Base-by-base conservation (phyloP, 64 coral and sea anemone species). In the Anthopleura sola region DNA sequence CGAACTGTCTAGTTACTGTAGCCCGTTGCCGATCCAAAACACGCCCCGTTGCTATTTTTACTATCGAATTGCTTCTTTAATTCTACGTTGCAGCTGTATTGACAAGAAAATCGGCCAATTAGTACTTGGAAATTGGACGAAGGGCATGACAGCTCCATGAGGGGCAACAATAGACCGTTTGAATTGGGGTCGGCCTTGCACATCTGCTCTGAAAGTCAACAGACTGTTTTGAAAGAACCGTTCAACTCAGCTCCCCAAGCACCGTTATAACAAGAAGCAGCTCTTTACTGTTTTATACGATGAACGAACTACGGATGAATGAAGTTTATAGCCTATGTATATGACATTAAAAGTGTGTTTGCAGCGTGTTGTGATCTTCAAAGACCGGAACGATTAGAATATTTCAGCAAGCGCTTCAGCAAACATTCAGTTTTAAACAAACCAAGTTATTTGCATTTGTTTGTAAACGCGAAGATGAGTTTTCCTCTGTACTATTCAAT, bases 201-300 rank as follows among this genome's bases (percentile, higher is more conserved):
- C 94, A 96, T 96, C 94, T 96, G 94, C 91, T 88, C 40, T 66
- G 37, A 86, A 69, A 62, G 87, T 88, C 87, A 96, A 96, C 87
- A 96, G 19, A 71, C 51, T 69, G 11, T 20, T 32, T 34, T 76
- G 6, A 56, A 78, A 32, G 71, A 54, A 36, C 7, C 21, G 33
- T 53, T 87, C 19, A 58, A 34, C 36, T 38, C 76, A 48, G 37
- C 38, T 34, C 37, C 24, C 75, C 37, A 79, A 48, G 8, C 76
- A 71, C 66, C 66, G 29, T 71, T 71, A 71, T 32, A 28, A 71
- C n/a, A 31, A 53, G 50, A 53, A 53, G 14, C 50, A 53, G 11
- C 50, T 1, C 50, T 17, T 53, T 53, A 53, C 50, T 53, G 1
- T 53, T 53, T 53, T 17, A 53, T 14, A 53, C 50, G 12, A 17